Percentiles rank a stretch among this genome's conserved stretches.
Evolutionary conservation across 2,797 vertebrate genomes (phyloP).

Genomic region (Enteromius afrohamiltoni): DNA sequence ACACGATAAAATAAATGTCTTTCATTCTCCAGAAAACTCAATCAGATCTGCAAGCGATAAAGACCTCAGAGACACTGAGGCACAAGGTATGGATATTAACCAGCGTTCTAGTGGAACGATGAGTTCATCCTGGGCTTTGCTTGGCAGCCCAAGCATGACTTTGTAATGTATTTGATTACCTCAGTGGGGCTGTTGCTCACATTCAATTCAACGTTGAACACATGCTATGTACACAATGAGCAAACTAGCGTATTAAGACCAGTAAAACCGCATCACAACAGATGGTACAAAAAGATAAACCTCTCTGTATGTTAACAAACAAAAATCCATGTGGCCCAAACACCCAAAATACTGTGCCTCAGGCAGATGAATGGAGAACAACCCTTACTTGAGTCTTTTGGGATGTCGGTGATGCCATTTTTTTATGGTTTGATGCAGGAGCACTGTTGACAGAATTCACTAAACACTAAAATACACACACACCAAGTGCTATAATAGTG

Average conservation of each 20-base stretch:
- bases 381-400: neutral
- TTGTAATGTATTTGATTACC: slow-evolving; percentile 19
- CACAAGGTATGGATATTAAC: slow-evolving; percentile 28
- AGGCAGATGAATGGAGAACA: neutral
- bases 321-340: neutral
- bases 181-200: slow-evolving; percentile 5
- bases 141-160: slow-evolving; percentile 28
- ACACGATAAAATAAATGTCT: neutral
- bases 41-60: slow-evolving; percentile 37
- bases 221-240: slow-evolving; percentile 13
- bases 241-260: neutral
- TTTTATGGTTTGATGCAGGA: neutral
- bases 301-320: neutral
- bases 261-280: neutral
- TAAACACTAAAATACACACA: neutral
- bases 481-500: neutral
- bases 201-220: slow-evolving; percentile 20
- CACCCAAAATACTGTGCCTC: neutral
- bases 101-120: slow-evolving; percentile 6
- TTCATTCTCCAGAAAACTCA: slow-evolving; percentile 12
- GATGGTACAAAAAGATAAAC: slow-evolving; percentile 12
- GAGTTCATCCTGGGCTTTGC: slow-evolving; percentile 8
- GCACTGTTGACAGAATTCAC: neutral
- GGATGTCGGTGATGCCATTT: neutral
- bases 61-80: slow-evolving; percentile 19